phyloP scores from a whole-genome alignment of 1,140 invertebrate genomes.

The Megathymus violae region DNA sequence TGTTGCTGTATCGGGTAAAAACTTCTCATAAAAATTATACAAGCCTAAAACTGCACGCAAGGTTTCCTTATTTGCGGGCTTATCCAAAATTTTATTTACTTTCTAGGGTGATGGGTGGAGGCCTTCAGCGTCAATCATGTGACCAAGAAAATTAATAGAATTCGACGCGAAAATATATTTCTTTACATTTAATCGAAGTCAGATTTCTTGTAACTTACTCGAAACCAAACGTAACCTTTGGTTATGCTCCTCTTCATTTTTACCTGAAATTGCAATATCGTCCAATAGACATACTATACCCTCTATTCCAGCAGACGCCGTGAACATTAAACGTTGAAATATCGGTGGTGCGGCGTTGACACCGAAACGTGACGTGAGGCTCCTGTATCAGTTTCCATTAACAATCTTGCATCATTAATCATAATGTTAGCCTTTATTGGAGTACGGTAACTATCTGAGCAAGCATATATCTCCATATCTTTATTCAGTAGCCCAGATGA shows the following conservation, averaged over 20 bases:
- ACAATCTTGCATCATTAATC: no score
- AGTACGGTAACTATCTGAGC: no score
- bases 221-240: conserved; percentile 30
- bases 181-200: conserved; percentile 34
- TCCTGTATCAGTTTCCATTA: no score
- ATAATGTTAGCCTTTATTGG: no score
- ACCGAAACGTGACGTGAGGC: conserved; percentile 76
- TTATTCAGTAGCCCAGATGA: neutral
- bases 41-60: conserved; percentile 43
- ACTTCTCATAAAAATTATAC: conserved; percentile 51
- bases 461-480: no score
- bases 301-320: conserved; percentile 43
- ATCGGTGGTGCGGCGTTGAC: conserved; percentile 69
- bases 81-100: conserved; percentile 40
- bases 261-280: conserved; percentile 51
- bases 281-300: conserved; percentile 55
- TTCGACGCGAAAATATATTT: no score
- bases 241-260: no score
- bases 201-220: conserved; percentile 33
- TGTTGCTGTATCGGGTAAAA: no score
- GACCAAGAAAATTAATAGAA: conserved; percentile 36
- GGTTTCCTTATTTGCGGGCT: conserved; percentile 38
- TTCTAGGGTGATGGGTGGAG: conserved; percentile 29
- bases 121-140: conserved; percentile 37
- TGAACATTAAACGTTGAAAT: conserved; percentile 59